phyloP scores from a whole-genome alignment of 2,888 invertebrate species.

The Drosophila tripunctata region DNA sequence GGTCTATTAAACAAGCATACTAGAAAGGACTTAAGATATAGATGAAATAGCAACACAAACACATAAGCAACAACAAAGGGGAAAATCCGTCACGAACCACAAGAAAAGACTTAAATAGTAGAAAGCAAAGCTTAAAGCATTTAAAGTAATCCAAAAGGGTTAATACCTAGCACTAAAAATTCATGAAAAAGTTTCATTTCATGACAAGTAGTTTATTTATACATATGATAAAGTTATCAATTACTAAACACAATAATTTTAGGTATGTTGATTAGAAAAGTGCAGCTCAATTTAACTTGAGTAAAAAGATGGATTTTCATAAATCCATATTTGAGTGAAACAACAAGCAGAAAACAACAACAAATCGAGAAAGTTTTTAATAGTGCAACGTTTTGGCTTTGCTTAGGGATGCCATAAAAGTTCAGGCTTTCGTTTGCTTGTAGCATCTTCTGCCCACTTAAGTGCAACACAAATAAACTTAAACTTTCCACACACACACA shows the following conservation, averaged over 20 bases:
- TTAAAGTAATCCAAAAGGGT: constrained; percentile 39
- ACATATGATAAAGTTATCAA: neutral
- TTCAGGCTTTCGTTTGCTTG: constrained; percentile 25
- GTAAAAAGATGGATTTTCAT: constrained; percentile 32
- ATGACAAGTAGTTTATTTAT: neutral
- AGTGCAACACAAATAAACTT: constrained; percentile 74
- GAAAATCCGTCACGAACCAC: constrained; percentile 52
- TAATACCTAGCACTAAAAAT: neutral
- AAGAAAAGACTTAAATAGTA: constrained; percentile 64
- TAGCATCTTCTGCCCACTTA: constrained; percentile 47
- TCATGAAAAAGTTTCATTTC: neutral
- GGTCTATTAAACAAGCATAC: constrained; percentile 28
- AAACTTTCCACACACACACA: constrained; percentile 32
- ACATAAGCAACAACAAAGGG: neutral
- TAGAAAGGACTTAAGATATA: neutral
- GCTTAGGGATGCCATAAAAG: constrained; percentile 65
- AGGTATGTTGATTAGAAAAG: constrained; percentile 6
- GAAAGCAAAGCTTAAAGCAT: constrained; percentile 39
- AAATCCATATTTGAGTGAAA: constrained; percentile 67
- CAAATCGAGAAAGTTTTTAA: constrained; percentile 66
- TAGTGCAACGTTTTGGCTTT: constrained; percentile 68
- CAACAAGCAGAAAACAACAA: constrained; percentile 14
- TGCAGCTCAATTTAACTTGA: constrained; percentile 7
- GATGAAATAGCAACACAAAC: constrained; percentile 17
- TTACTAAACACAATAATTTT: neutral